phyloP scores from a whole-genome alignment of 2,113 vertebrate species.

The Falcunculus frontatus region DNA sequence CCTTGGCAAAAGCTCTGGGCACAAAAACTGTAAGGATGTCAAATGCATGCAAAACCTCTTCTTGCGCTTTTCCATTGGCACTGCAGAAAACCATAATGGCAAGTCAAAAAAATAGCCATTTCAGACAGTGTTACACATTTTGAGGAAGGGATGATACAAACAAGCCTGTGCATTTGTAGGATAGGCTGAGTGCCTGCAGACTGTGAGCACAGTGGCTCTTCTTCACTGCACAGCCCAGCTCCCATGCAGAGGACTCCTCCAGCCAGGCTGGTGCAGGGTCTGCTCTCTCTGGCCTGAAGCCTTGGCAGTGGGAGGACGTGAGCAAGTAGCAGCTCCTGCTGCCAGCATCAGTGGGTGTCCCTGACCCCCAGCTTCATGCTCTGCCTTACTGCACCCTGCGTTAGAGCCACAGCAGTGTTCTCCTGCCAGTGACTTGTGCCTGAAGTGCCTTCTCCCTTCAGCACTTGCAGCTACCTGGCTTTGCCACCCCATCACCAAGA shows the following conservation, averaged over 20 bases:
- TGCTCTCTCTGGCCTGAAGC: neutral
- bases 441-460: neutral
- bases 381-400: neutral
- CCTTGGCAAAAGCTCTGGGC: neutral
- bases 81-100: neutral
- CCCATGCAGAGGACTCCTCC: neutral
- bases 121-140: neutral
- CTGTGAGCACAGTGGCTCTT: neutral
- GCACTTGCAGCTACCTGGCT: neutral
- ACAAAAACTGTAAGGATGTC: neutral
- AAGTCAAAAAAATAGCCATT: neutral
- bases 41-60: neutral
- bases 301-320: neutral
- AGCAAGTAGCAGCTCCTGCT: neutral
- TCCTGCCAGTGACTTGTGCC: neutral
- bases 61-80: neutral
- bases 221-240: neutral
- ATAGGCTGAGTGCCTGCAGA: neutral
- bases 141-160: neutral
- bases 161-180: neutral
- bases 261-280: neutral
- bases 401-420: neutral
- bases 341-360: neutral
- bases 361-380: neutral
- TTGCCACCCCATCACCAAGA: neutral